These are phyloP conservation scores for Choristoneura fumiferana DNA, from an alignment of 1,140 invertebrate species.

Conservation along the genomic window DNA sequence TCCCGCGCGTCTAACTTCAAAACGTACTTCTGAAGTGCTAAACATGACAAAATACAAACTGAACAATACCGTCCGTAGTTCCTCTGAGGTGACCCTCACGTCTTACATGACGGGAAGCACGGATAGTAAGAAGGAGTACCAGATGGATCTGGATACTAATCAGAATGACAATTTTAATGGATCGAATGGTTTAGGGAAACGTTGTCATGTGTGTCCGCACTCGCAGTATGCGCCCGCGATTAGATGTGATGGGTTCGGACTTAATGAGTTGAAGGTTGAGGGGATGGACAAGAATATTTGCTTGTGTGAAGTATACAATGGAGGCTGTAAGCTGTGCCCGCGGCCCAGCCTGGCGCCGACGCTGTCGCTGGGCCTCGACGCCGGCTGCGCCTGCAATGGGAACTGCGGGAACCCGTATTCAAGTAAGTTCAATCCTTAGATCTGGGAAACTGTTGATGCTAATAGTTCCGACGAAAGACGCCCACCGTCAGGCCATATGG, in stretches of 20 bases:
- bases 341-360: conserved; percentile 48
- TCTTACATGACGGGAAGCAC: conserved; percentile 64
- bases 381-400: conserved; percentile 46
- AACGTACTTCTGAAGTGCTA: conserved; percentile 42
- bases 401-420: conserved; percentile 36
- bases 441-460: too few species aligned
- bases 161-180: conserved; percentile 46
- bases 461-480: too few species aligned
- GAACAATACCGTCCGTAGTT: conserved; percentile 57
- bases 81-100: conserved; percentile 72
- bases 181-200: conserved; percentile 38
- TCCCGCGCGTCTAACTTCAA: conserved; percentile 51
- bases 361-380: conserved; percentile 40
- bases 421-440: conserved; percentile 41
- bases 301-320: conserved; percentile 64
- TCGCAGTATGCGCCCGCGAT: conserved; percentile 38
- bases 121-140: conserved; percentile 38
- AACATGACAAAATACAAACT: conserved; percentile 76
- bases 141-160: conserved; percentile 41
- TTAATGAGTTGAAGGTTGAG: conserved; percentile 63
- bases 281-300: conserved; percentile 56
- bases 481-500: too few species aligned
- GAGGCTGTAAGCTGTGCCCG: conserved; percentile 65
- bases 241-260: conserved; percentile 57
- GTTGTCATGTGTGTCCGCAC: conserved; percentile 53